These are phyloP conservation scores for Danio choprae DNA, from an alignment of 2,797 vertebrate species.

Conservation along the genomic window DNA sequence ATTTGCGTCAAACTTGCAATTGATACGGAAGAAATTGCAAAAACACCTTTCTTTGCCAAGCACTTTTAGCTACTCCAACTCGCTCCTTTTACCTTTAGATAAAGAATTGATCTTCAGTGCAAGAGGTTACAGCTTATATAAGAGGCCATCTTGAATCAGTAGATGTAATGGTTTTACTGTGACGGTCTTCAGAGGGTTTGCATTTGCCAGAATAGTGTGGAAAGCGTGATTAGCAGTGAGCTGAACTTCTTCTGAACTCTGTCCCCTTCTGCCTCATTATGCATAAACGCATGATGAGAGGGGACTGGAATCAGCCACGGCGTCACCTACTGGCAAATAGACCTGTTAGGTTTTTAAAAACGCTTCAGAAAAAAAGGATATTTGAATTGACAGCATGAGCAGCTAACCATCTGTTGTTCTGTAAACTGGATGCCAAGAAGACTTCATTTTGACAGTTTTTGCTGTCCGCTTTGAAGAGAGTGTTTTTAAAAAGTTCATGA, in stretches of 20 bases:
- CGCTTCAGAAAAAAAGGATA: background rate
- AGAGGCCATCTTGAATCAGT: slow-evolving; percentile 18
- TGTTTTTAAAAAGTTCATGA: too few species aligned
- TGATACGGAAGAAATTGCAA: background rate
- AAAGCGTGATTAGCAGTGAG: slow-evolving; percentile 57
- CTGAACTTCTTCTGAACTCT: slow-evolving; percentile 73
- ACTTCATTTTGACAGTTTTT: background rate
- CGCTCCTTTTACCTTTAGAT: background rate
- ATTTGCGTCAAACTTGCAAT: slow-evolving; percentile 11
- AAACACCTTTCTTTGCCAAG: background rate
- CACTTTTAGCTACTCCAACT: background rate
- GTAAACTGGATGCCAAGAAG: background rate
- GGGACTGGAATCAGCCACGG: slow-evolving; percentile 68
- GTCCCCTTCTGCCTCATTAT: slow-evolving; percentile 21
- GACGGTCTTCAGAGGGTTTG: slow-evolving; percentile 1
- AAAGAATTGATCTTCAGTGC: slow-evolving; percentile 19
- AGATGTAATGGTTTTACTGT: slow-evolving; percentile 3
- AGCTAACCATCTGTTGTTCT: background rate
- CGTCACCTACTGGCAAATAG: slow-evolving; percentile 68
- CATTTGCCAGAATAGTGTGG: slow-evolving; percentile 13
- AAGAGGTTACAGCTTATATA: slow-evolving; percentile 21
- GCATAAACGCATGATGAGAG: slow-evolving; percentile 39
- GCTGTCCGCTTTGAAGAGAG: too few species aligned
- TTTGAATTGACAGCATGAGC: slow-evolving; percentile 13
- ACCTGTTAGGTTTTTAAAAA: slow-evolving; percentile 15